Base-by-base conservation (phyloP, 2,797 vertebrate species). In the Takifugu ocellatus region DNA sequence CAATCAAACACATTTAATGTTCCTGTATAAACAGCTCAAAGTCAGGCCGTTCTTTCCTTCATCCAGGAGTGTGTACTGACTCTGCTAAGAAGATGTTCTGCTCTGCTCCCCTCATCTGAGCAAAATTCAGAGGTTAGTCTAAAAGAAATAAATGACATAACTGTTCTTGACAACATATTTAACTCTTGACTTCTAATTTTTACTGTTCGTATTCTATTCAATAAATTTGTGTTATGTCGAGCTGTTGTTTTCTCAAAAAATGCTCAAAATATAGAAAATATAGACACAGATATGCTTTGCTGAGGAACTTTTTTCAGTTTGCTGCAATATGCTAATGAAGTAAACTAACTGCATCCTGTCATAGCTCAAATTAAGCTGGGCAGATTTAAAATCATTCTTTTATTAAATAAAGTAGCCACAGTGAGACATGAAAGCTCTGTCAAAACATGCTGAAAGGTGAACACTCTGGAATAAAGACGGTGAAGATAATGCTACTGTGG, bases 1-100 rank as follows among this genome's bases (percentile, higher is more conserved):
- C 71, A 33, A 69, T 75, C 63, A 45, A 29, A 27, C 45, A 51
- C 21, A 39, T 51, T 59, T 47, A 21, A 24, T 51, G 57, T 61
- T 72, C n/a, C 48, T 60, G 46, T 63, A n/a, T 15, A 65, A 72
- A 72, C 5, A 54, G 50, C 26, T 55, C 49, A 61, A 72, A 67
- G 75, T 58, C 5, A 60, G 50, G 49, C 26, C 11, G 17, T 53
- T 51, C 51, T 17, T 39, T 49, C 15, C 25, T 59, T 60, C 54
- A 36, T 61, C 25, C 17, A 51, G 36, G n/a, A 61, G 51, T 48
- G 43, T 51, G 25, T 17, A 21, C n/a, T 52, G 45, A 26, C n/a
- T 60, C 1, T 29, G 27, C 27, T 29, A 21, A 1, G 21, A 21
- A 21, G 21, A 3, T 33, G 31, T 33, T 33, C 10, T 33, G 31